Conservation (phyloP, 2,113 vertebrate genomes). For the Chaenogobius annularis region DNA sequence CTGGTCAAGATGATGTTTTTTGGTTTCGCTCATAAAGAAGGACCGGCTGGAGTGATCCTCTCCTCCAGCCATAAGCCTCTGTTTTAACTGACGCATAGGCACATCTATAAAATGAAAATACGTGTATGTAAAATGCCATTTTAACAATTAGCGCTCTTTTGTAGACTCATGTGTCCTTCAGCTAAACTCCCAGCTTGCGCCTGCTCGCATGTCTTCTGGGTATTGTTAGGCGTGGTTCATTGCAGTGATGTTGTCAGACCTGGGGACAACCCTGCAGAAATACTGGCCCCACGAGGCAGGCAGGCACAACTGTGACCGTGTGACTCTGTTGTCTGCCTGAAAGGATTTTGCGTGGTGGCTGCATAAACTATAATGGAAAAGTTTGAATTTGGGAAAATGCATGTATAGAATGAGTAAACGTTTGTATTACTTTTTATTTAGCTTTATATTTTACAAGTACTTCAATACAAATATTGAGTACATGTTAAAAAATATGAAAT, state of each 20-base stretch:
- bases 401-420: no score
- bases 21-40: neutral
- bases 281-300: conserved; percentile 10
- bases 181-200: conserved; percentile 10
- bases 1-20: neutral
- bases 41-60: neutral
- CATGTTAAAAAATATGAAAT: no score
- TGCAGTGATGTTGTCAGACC: conserved; percentile 6
- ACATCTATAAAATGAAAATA: no score
- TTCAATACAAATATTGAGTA: no score
- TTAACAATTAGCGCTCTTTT: neutral
- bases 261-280: conserved; percentile 1
- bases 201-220: neutral
- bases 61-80: neutral
- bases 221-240: neutral
- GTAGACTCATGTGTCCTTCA: neutral
- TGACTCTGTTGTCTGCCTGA: conserved; percentile 32
- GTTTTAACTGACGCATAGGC: no score
- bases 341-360: conserved; percentile 20
- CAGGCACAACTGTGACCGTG: conserved; percentile 5
- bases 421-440: no score
- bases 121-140: no score
- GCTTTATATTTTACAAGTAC: no score
- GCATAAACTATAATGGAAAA: conserved; percentile 27
- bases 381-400: no score